Conservation (phyloP, 2,797 vertebrate species). For the Naso thynnoides region DNA sequence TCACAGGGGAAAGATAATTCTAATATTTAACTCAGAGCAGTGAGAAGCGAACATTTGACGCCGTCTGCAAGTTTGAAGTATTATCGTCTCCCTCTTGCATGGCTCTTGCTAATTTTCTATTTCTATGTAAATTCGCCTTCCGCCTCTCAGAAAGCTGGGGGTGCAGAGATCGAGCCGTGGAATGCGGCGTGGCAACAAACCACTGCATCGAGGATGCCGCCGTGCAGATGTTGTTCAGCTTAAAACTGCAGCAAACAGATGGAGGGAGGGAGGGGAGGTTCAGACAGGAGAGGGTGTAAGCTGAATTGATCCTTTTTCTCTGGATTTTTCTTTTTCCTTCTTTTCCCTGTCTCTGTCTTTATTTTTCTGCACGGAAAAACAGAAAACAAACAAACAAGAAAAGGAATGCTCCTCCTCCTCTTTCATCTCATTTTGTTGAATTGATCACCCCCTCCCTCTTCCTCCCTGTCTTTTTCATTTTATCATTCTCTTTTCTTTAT, state of each 20-base stretch:
- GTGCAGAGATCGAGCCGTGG: conserved; percentile 26
- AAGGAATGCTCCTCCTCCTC: neutral
- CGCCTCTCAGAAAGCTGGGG: conserved; percentile 28
- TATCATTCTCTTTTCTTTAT: conserved; percentile 34
- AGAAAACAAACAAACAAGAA: neutral
- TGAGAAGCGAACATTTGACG: conserved; percentile 26
- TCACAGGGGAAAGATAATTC: conserved; percentile 29
- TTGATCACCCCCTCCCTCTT: conserved; percentile 20
- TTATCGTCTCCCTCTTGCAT: conserved; percentile 30
- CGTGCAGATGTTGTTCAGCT: conserved; percentile 41
- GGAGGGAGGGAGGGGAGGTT: conserved; percentile 47
- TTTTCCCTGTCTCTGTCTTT: neutral
- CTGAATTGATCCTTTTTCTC: conserved; percentile 24
- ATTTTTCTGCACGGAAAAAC: neutral
- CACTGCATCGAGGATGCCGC: conserved; percentile 20
- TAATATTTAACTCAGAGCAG: conserved; percentile 24
- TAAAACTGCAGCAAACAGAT: conserved; percentile 53
- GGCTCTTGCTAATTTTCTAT: conserved; percentile 62
- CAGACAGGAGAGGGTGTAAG: conserved; percentile 27
- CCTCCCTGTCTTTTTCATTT: conserved; percentile 21
- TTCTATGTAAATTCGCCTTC: conserved; percentile 73
- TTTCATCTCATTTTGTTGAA: conserved; percentile 1
- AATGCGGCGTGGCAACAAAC: conserved; percentile 19
- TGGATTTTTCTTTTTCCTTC: conserved; percentile 4
- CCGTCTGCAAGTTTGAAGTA: conserved; percentile 43